Evolutionary conservation across 2,113 vertebrate species (phyloP).

Genomic region (Tautogolabrus adspersus): DNA sequence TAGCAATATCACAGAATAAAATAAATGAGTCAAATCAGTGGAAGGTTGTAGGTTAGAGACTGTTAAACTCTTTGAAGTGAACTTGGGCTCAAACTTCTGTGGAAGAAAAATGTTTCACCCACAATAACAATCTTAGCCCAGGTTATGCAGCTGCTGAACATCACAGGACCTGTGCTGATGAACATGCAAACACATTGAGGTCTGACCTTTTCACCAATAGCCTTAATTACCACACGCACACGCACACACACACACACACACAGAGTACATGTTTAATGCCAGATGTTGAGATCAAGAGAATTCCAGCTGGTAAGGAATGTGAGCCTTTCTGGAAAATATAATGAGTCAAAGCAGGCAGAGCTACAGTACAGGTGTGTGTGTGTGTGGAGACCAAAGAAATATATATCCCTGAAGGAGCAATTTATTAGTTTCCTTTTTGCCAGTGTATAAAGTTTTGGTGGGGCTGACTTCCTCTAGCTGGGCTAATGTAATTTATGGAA

Average conservation of each 20-base stretch:
- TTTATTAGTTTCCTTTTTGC: constrained; percentile 37
- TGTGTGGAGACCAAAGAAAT: constrained; percentile 47
- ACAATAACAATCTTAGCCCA: constrained; percentile 19
- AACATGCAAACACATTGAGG: constrained; percentile 11
- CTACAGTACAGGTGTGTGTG: constrained; percentile 75
- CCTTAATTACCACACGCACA: constrained; percentile 67
- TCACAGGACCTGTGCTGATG: constrained; percentile 40
- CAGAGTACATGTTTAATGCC: constrained; percentile 40
- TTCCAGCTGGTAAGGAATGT: constrained; percentile 71
- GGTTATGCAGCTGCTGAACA: constrained; percentile 53
- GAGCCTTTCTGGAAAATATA: constrained; percentile 75
- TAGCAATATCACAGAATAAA: neutral
- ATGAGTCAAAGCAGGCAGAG: constrained; percentile 50
- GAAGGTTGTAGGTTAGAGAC: neutral
- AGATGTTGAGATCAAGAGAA: constrained; percentile 75
- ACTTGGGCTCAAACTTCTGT: neutral
- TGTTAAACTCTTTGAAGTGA: neutral
- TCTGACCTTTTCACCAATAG: constrained; percentile 68
- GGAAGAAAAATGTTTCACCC: neutral
- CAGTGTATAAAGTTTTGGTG: constrained; percentile 19
- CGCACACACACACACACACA: constrained; percentile 22
- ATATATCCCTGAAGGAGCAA: constrained; percentile 8
- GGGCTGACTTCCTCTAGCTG: constrained; percentile 1
- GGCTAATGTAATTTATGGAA: neutral
- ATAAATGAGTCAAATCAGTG: neutral